Percentiles rank a stretch among this genome's conserved stretches.
Evolutionary conservation across 1,140 invertebrate species (phyloP).

Genomic region (Ectropis grisescens): DNA sequence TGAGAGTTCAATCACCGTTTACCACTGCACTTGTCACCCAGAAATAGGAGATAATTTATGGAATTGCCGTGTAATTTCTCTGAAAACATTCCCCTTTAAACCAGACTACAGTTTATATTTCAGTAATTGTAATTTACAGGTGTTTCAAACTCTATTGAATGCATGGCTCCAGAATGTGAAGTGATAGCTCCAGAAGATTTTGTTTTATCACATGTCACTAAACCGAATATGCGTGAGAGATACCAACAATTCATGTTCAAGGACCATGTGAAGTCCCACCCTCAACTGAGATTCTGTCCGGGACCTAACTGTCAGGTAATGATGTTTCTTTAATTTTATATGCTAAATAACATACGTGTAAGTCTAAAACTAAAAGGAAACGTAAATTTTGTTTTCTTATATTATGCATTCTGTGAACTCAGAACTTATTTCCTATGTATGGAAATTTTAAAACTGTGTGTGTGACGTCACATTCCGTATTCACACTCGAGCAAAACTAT

Average conservation of each 20-base stretch:
- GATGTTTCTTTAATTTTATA: neutral
- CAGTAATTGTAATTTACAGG: constrained; percentile 48
- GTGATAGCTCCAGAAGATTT: constrained; percentile 96
- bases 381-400: too few relatives aligned
- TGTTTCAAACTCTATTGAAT: constrained; percentile 88
- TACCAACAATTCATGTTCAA: constrained; percentile 96
- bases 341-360: neutral
- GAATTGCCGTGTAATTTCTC: too few relatives aligned
- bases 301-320: constrained; percentile 93
- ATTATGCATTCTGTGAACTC: too few relatives aligned
- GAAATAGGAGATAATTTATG: too few relatives aligned
- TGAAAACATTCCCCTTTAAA: too few relatives aligned
- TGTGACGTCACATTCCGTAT: too few relatives aligned
- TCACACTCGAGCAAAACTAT: too few relatives aligned
- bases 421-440: too few relatives aligned
- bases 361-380: neutral
- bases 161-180: constrained; percentile 95
- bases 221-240: constrained; percentile 85
- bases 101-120: too few relatives aligned
- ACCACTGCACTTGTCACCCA: too few relatives aligned
- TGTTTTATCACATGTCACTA: constrained; percentile 87
- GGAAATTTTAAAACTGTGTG: too few relatives aligned
- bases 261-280: constrained; percentile 96
- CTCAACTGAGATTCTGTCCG: constrained; percentile 93
- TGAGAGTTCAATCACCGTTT: too few relatives aligned